Conservation (phyloP, 2,113 vertebrate genomes). For the Ailurus styani region DNA sequence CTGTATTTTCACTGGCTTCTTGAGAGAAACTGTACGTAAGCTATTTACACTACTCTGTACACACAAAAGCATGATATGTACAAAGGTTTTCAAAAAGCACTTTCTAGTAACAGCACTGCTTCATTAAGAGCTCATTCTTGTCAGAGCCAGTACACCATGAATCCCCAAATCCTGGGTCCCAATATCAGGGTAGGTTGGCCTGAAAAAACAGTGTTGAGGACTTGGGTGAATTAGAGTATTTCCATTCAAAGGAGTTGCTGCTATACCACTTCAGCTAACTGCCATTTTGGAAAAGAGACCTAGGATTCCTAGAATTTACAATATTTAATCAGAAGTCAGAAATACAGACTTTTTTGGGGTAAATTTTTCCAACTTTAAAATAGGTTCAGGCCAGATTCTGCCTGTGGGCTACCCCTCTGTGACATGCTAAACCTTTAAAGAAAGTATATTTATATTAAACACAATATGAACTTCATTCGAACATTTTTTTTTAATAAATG, state of each 20-base stretch:
- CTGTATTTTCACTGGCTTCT: not conserved
- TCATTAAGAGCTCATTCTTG: not conserved
- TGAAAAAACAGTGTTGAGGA: not conserved
- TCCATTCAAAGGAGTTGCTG: not conserved
- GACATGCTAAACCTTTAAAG: not conserved
- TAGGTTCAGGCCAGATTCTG: not conserved
- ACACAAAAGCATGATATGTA: not conserved
- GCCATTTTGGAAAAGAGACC: not conserved
- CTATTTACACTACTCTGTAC: not conserved
- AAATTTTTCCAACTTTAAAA: not conserved
- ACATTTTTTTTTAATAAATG: not conserved
- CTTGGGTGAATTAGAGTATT: not conserved
- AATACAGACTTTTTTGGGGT: not conserved
- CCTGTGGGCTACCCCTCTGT: not conserved
- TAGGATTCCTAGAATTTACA: not conserved
- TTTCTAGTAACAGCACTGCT: not conserved
- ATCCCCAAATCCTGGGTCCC: not conserved
- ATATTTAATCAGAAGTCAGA: not conserved
- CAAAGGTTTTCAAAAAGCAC: not conserved
- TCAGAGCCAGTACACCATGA: not conserved
- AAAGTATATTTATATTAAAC: not conserved
- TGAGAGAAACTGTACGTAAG: not conserved
- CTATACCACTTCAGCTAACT: not conserved
- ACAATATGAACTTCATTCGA: not conserved
- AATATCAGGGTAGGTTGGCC: not conserved